These are phyloP conservation scores for Volucella inflata DNA, from an alignment of 2,888 invertebrate species.

Conservation along the genomic window DNA sequence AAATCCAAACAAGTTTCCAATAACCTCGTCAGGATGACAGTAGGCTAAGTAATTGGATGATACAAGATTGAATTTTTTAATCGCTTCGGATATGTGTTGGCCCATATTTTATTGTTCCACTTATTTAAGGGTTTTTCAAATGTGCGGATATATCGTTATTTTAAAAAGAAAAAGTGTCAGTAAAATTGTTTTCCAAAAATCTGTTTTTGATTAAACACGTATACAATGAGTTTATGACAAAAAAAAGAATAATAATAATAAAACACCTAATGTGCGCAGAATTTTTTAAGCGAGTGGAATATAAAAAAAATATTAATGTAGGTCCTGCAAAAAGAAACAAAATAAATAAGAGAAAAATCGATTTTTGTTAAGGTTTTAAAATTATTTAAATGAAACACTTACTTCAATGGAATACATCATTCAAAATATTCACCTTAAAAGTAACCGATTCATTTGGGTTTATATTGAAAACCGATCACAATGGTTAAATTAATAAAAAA, in stretches of 20 bases:
- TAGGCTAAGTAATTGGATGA: conserved; percentile 18
- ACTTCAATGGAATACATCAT: too few relatives aligned
- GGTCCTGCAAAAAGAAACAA: conserved; percentile 25
- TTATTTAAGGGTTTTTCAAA: conserved; percentile 3
- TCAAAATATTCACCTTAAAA: not conserved
- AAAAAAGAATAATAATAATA: not conserved
- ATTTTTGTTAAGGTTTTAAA: conserved; percentile 26
- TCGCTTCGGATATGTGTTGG: conserved; percentile 6
- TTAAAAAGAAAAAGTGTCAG: not conserved
- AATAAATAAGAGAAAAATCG: conserved; percentile 30
- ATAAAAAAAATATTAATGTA: conserved; percentile 28
- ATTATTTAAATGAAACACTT: too few relatives aligned
- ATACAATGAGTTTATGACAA: conserved; percentile 28
- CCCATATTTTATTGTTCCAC: not conserved
- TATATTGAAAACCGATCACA: conserved; percentile 38
- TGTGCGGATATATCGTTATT: not conserved
- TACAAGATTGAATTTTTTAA: conserved; percentile 5
- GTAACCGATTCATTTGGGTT: conserved; percentile 49
- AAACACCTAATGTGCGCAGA: not conserved
- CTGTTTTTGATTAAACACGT: conserved; percentile 12
- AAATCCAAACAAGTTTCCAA: conserved; percentile 61
- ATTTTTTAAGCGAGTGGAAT: conserved; percentile 14
- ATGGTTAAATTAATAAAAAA: conserved; percentile 31
- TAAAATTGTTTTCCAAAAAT: not conserved
- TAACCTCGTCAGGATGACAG: conserved; percentile 32